These are phyloP conservation scores for Nomada flava DNA, from an alignment of 2,888 invertebrate genomes.

Conservation along the genomic window DNA sequence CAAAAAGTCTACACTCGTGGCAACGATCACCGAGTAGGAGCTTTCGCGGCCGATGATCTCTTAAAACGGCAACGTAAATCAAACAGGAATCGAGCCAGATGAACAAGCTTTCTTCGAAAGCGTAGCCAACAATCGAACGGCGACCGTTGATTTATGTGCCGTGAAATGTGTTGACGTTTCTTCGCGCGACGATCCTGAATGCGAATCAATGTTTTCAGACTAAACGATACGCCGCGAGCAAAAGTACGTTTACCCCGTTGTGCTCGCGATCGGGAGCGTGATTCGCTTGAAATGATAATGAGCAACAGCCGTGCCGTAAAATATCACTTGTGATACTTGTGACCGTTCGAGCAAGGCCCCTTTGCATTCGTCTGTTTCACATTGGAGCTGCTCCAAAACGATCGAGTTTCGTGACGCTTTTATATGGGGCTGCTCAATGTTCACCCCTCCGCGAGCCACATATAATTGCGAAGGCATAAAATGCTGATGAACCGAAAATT, in stretches of 20 bases:
- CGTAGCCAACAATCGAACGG: slow-evolving; percentile 36
- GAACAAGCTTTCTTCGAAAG: slow-evolving; percentile 49
- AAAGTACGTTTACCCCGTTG: slow-evolving; percentile 1
- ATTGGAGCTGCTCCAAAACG: neutral
- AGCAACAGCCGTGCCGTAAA: slow-evolving; percentile 15
- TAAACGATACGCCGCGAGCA: slow-evolving; percentile 28
- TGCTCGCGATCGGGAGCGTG: slow-evolving; percentile 6
- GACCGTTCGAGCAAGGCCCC: slow-evolving; percentile 1
- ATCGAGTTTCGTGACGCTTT: neutral
- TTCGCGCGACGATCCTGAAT: slow-evolving; percentile 23
- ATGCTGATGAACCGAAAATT: too few species aligned
- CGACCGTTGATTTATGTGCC: slow-evolving; percentile 61
- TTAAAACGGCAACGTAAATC: slow-evolving; percentile 43
- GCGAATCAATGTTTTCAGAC: slow-evolving; percentile 47
- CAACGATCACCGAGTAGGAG: neutral
- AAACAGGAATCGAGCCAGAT: slow-evolving; percentile 49
- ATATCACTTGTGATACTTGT: slow-evolving; percentile 1
- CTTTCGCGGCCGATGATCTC: slow-evolving; percentile 2
- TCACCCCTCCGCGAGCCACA: neutral
- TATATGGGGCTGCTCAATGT: neutral
- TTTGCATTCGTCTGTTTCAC: neutral
- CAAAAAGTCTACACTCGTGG: neutral
- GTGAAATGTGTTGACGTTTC: slow-evolving; percentile 57
- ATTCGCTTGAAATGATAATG: slow-evolving; percentile 45
- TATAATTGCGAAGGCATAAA: too few species aligned